A percentile compares a stretch with the other conserved stretches of the same genome.
phyloP scores from a whole-genome alignment of 1,140 invertebrate genomes.

The Pomacea maculata region DNA sequence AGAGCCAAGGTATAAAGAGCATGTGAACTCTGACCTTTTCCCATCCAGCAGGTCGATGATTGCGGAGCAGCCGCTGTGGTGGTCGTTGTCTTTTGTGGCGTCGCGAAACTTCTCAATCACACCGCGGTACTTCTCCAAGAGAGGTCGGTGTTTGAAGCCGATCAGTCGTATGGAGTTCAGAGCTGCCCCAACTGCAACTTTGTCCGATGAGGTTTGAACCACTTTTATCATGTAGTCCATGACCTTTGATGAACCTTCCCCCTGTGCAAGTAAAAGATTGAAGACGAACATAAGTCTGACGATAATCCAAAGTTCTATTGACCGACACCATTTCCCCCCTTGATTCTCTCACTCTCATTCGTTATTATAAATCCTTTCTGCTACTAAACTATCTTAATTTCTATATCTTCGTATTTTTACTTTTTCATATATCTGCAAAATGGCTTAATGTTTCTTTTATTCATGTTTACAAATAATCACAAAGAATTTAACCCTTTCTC shows the following conservation, averaged over 20 bases:
- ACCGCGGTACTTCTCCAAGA: constrained; percentile 21
- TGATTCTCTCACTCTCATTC: no score
- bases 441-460: no score
- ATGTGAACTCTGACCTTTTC: constrained; percentile 29
- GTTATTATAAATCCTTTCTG: no score
- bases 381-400: no score
- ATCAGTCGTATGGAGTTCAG: constrained; percentile 24
- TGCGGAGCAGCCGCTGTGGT: not conserved
- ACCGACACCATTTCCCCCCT: no score
- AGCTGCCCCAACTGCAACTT: not conserved
- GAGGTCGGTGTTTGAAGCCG: constrained; percentile 19
- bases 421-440: no score
- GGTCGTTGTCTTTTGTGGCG: not conserved
- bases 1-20: no score
- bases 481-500: no score
- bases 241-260: not conserved
- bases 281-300: no score
- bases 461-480: no score
- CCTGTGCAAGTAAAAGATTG: not conserved
- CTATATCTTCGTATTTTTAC: no score
- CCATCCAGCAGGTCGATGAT: constrained; percentile 42
- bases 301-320: no score
- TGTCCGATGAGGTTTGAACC: not conserved
- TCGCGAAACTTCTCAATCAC: constrained; percentile 19
- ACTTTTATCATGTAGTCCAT: constrained; percentile 1